Base-by-base conservation (phyloP, 2,113 vertebrate genomes). In the Trochalopteron elliotii region DNA sequence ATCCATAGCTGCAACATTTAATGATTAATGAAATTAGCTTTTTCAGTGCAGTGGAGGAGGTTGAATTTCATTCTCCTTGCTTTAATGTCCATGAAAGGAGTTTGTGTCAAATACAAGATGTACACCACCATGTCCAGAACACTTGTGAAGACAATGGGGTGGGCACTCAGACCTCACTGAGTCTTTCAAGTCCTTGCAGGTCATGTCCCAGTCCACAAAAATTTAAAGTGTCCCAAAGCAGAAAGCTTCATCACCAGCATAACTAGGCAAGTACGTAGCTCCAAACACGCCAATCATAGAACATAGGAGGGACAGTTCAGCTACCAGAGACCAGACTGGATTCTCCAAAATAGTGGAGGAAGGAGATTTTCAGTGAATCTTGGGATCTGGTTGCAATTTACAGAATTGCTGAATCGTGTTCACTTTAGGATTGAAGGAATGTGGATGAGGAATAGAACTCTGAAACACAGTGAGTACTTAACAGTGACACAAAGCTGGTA, bases 241-340 rank as follows among this genome's bases (percentile, higher is more conserved):
- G 59, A 82, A 83, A 39, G 10, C 18, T 21, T 65, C 2, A 0
- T 39, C 20, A 8, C 5, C 7, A 35, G 11, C 27, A 23, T 16
- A 39, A 27, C 8, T 24, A 33, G 18, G 37, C 21, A 57, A 7
- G 7, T 13, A 6, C 0, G 0, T 13, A 53, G 8, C 20, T 64
- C 9, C 10, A 3, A n/a, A 50, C 5, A 5, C 10, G 20, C 12
- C 40, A 31, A 15, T 28, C 35, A 18, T 10, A 33, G 31, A 61
- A 28, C 10, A 21, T 7, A 23, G 6, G 8, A 61, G 7, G 9
- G 7, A 40, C 7, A 27, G 5, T 24, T 57, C 35, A 49, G 12
- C 12, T 65, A 35, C 12, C 14, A 69, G 27, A 39, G 9, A 65
- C 11, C 3, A 49, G 5, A 6, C 0, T 83, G 27, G 11, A 18